Evolutionary conservation across 2,113 vertebrate genomes (phyloP).

Genomic region (Lichenostomus cassidix): DNA sequence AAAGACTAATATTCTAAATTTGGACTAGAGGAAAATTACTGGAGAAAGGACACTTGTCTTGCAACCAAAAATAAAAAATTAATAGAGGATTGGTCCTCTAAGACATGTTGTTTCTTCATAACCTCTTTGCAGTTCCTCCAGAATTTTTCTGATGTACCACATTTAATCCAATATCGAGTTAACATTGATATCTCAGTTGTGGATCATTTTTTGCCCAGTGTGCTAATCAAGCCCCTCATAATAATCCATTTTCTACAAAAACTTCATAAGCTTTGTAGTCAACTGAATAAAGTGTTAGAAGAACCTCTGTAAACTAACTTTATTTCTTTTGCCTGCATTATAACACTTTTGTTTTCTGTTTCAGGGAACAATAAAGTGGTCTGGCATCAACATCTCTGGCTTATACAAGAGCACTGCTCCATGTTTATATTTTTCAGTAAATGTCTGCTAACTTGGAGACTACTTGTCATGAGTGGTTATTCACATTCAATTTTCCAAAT

Average conservation of each 20-base stretch:
- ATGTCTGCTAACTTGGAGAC: neutral
- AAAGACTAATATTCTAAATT: neutral
- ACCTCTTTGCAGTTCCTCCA: neutral
- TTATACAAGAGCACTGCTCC: neutral
- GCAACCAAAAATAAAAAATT: neutral
- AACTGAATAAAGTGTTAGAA: neutral
- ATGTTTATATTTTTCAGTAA: neutral
- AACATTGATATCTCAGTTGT: neutral
- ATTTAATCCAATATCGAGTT: neutral
- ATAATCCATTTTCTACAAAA: neutral
- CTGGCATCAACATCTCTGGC: neutral
- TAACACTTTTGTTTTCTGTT: neutral
- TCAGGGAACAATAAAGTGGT: neutral
- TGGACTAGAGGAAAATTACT: neutral
- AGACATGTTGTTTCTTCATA: neutral
- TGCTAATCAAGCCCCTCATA: neutral
- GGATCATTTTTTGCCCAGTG: neutral
- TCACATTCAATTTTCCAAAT: neutral
- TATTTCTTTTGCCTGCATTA: neutral
- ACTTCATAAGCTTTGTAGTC: neutral
- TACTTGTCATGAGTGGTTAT: neutral
- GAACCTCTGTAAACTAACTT: neutral
- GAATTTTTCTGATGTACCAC: neutral
- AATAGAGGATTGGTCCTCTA: neutral
- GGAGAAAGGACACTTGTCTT: neutral